phyloP scores from a whole-genome alignment of 2,888 invertebrate genomes.

The Meliscaeva auricollis region DNA sequence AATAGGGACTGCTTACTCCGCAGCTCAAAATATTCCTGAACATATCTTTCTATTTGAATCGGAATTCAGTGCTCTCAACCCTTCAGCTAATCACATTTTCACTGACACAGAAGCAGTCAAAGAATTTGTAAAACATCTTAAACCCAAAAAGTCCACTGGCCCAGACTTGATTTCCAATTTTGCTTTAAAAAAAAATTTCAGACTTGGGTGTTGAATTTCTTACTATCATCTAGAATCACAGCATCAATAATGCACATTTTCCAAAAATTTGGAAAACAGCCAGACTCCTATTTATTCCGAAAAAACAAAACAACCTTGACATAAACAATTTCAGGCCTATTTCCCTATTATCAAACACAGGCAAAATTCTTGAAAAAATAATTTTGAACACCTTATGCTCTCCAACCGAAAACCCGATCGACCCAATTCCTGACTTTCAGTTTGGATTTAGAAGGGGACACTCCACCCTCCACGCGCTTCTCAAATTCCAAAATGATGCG shows the following conservation, averaged over 20 bases:
- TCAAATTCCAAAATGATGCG: slow-evolving; percentile 16
- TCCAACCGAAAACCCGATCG: background rate
- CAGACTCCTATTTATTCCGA: background rate
- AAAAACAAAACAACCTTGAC: background rate
- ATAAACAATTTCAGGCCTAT: slow-evolving; percentile 1
- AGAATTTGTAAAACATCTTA: background rate
- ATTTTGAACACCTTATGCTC: background rate
- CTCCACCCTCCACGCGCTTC: slow-evolving; percentile 15
- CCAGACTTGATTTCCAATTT: background rate
- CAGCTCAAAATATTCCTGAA: background rate
- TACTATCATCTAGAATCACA: background rate
- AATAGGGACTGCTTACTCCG: background rate
- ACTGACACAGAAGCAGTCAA: background rate
- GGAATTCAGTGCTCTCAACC: background rate
- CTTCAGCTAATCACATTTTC: background rate
- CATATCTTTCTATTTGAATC: background rate
- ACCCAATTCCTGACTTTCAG: background rate
- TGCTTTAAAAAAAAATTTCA: slow-evolving; percentile 3
- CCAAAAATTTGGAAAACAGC: background rate
- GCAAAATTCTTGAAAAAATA: slow-evolving; percentile 8
- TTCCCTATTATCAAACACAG: background rate
- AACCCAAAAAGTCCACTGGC: slow-evolving; percentile 4
- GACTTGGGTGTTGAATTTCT: background rate
- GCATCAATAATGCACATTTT: slow-evolving; percentile 14
- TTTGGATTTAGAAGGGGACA: slow-evolving; percentile 11